Conservation (phyloP, 2,113 vertebrate species). For the Papio anubis region DNA sequence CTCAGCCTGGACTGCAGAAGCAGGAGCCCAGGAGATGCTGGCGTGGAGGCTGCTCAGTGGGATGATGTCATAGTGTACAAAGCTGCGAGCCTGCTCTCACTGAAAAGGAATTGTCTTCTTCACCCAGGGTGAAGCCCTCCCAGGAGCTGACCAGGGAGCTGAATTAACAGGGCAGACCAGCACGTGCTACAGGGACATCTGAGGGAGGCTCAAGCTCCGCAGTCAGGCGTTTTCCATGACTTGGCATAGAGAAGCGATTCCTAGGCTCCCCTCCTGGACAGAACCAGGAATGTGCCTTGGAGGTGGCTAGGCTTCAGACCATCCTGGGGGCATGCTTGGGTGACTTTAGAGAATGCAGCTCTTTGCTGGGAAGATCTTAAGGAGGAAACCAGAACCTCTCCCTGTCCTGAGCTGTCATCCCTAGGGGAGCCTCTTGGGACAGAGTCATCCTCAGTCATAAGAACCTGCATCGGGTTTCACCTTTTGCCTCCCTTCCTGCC, state of each 20-base stretch:
- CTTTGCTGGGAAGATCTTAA: background rate
- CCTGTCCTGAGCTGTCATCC: fast-evolving
- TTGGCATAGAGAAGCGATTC: too few relatives aligned
- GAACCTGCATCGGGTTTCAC: background rate
- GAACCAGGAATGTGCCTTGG: too few relatives aligned
- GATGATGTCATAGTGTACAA: fast-evolving
- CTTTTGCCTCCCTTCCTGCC: background rate
- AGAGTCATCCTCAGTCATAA: background rate
- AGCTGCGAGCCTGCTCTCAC: background rate
- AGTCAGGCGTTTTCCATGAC: too few relatives aligned
- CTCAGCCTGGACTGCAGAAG: background rate
- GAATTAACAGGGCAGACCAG: background rate
- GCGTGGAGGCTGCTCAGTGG: background rate
- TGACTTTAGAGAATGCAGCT: background rate
- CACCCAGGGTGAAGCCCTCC: background rate
- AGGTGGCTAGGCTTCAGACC: background rate
- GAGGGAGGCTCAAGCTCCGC: too few relatives aligned
- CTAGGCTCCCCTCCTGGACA: too few relatives aligned
- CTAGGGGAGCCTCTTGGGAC: background rate
- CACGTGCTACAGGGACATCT: background rate
- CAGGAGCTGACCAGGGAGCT: slow-evolving; percentile 58
- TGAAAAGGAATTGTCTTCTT: background rate
- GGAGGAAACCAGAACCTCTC: background rate
- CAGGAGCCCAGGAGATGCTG: background rate
- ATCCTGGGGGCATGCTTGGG: too few relatives aligned